Conservation (phyloP, 2,888 invertebrate genomes). For the Volucella bombylans region DNA sequence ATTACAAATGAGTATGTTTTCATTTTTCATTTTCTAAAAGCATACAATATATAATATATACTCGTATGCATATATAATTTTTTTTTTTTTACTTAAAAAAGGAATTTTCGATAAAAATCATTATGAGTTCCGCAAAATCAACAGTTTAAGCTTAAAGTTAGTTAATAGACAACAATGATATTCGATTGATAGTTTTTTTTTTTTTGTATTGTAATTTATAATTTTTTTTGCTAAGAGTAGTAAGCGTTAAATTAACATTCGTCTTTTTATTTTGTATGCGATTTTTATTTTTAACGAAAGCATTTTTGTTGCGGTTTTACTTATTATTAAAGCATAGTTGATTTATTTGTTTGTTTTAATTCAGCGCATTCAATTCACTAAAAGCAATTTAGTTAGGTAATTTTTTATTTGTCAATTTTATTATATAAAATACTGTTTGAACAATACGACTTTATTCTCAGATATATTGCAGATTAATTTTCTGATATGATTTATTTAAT, state of each 20-base stretch:
- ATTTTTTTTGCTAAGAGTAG: slow-evolving; percentile 2
- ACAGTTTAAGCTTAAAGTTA: slow-evolving; percentile 59
- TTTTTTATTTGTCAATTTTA: slow-evolving; percentile 2
- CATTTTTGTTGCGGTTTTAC: slow-evolving; percentile 46
- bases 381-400: slow-evolving; percentile 47
- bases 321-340: slow-evolving; percentile 57
- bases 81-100: neutral
- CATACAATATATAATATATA: slow-evolving; percentile 12
- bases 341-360: slow-evolving; percentile 6
- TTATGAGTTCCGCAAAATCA: slow-evolving; percentile 41
- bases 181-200: slow-evolving; percentile 51
- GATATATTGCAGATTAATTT: slow-evolving; percentile 2
- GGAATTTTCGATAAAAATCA: neutral
- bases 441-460: slow-evolving; percentile 16
- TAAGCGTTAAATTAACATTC: slow-evolving; percentile 65
- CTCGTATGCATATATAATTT: no score
- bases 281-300: slow-evolving; percentile 26
- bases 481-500: slow-evolving; percentile 45
- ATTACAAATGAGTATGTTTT: slow-evolving; percentile 46
- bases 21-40: slow-evolving; percentile 27
- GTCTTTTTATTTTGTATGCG: slow-evolving; percentile 41
- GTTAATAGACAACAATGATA: slow-evolving; percentile 68
- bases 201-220: neutral
- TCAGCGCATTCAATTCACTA: slow-evolving; percentile 43
- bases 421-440: slow-evolving; percentile 20